phyloP scores from a whole-genome alignment of 2,113 vertebrate species.

The Zosterops lateralis region DNA sequence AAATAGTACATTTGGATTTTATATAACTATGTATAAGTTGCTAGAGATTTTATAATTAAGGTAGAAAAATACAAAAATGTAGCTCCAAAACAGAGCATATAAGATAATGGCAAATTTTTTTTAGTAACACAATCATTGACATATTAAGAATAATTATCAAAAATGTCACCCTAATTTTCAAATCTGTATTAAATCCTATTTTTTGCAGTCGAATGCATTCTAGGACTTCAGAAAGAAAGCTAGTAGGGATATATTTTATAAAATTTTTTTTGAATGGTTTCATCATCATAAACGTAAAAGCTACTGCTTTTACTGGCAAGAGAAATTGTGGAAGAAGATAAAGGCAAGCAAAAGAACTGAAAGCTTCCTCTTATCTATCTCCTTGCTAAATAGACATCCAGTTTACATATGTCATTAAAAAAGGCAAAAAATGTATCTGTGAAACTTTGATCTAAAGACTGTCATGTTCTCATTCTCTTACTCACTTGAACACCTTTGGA shows the following conservation, averaged over 20 bases:
- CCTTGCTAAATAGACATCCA: neutral
- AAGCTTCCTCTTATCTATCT: neutral
- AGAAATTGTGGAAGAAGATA: neutral
- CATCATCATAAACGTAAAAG: neutral
- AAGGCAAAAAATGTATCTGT: neutral
- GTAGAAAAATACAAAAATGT: neutral
- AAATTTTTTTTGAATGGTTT: neutral
- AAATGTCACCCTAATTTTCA: neutral
- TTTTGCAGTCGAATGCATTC: neutral
- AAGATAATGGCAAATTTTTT: neutral
- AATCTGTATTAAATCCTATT: neutral
- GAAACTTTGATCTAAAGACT: neutral
- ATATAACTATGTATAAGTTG: neutral
- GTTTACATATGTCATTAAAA: neutral
- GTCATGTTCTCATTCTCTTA: neutral
- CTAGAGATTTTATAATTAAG: neutral
- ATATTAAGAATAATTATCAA: neutral
- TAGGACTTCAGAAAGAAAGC: neutral
- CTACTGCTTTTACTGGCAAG: neutral
- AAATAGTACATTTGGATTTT: neutral
- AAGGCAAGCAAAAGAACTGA: neutral
- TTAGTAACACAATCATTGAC: neutral
- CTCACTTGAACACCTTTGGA: neutral
- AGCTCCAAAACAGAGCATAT: neutral
- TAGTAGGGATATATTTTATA: neutral